Conservation (phyloP, 2,797 vertebrate species). For the Peromyscus attwateri region DNA sequence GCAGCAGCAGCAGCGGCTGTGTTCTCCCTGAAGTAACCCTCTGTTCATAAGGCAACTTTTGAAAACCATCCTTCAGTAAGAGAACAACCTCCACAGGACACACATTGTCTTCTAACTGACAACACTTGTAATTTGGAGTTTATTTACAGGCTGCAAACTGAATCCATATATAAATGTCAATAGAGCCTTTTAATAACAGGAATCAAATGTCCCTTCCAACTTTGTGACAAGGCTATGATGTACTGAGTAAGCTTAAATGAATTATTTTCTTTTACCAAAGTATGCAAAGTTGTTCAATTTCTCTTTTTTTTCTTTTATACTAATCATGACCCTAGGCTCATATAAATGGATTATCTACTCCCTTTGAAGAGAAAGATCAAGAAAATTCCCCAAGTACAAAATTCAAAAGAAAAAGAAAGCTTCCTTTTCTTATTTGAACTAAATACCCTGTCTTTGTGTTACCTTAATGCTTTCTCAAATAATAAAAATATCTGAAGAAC, state of each 20-base stretch:
- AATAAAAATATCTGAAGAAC: constrained; percentile 88
- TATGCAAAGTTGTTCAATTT: constrained; percentile 88
- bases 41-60: constrained; percentile 26
- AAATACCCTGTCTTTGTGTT: constrained; percentile 89
- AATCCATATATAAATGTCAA: constrained; percentile 40
- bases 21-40: constrained; percentile 71
- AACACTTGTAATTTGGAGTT: constrained; percentile 61
- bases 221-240: constrained; percentile 81
- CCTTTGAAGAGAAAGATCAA: constrained; percentile 93
- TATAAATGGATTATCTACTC: constrained; percentile 93
- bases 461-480: constrained; percentile 91
- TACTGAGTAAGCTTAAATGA: constrained; percentile 90
- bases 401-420: constrained; percentile 92
- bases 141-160: constrained; percentile 29
- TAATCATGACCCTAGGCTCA: constrained; percentile 89
- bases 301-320: constrained; percentile 87
- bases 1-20: constrained; percentile 80
- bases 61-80: constrained; percentile 64
- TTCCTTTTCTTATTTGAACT: constrained; percentile 89
- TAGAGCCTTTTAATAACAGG: constrained; percentile 54
- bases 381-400: constrained; percentile 92
- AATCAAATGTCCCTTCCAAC: constrained; percentile 73
- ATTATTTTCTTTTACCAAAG: constrained; percentile 89
- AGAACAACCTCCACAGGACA: constrained; percentile 72
- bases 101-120: constrained; percentile 77